Evolutionary conservation across 2,888 invertebrate genomes (phyloP).

Genomic region (Drosophila putrida): DNA sequence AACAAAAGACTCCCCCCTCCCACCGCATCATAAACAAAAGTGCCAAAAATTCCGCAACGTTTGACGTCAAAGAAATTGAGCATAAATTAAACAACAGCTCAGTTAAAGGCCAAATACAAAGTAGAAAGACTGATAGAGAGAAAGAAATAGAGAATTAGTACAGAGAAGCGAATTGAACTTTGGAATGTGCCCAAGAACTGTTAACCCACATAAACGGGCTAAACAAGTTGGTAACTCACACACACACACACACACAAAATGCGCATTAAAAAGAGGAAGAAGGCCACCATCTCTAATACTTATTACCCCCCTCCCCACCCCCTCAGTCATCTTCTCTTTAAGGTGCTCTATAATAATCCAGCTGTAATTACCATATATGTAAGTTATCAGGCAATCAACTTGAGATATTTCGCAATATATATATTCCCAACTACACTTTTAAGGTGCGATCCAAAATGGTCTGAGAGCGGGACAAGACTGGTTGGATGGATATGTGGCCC

Average conservation of each 20-base stretch:
- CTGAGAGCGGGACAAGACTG: slow-evolving; percentile 17
- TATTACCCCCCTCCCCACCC: not conserved
- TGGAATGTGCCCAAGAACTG: slow-evolving; percentile 66
- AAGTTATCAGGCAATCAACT: slow-evolving; percentile 60
- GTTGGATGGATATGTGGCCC: slow-evolving; percentile 3
- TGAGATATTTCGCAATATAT: slow-evolving; percentile 46
- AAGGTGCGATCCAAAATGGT: slow-evolving; percentile 36
- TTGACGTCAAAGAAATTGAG: slow-evolving; percentile 51
- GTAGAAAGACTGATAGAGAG: not conserved
- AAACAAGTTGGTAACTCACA: slow-evolving; percentile 50
- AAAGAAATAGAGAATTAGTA: not conserved
- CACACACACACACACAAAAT: too few species aligned
- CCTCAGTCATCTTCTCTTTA: slow-evolving; percentile 48
- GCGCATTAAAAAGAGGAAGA: slow-evolving; percentile 37
- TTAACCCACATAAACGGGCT: slow-evolving; percentile 73
- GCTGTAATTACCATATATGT: slow-evolving; percentile 73
- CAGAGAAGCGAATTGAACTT: slow-evolving; percentile 7
- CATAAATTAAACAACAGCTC: slow-evolving; percentile 43
- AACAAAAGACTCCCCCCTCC: slow-evolving; percentile 7
- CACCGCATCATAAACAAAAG: slow-evolving; percentile 13
- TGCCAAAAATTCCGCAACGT: slow-evolving; percentile 17
- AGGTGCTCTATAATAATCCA: slow-evolving; percentile 59
- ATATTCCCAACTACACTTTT: slow-evolving; percentile 19
- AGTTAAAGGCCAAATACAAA: slow-evolving; percentile 8
- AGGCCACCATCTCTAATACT: slow-evolving; percentile 26